Base-by-base conservation (phyloP, 2,888 invertebrate species). In the Heliothis peltigera region DNA sequence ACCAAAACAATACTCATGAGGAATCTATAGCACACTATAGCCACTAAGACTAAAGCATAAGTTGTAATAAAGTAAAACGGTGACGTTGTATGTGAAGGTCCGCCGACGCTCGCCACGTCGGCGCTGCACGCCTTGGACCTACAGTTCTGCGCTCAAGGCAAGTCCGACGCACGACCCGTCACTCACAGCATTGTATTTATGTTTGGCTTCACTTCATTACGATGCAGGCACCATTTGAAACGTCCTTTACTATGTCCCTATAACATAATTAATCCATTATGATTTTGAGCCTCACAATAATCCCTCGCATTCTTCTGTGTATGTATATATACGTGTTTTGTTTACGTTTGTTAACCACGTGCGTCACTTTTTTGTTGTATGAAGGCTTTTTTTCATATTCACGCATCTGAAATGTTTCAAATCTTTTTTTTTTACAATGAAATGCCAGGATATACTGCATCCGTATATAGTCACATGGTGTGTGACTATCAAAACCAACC, bases 131-230 rank as follows among this genome's bases (percentile, higher is more conserved):
- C 95, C 70, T 89, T 92, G 85, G 94, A 92, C 89, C 91, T 93
- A 69, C 93, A 92, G 89, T 94, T 92, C 91, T 92, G 92, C 92
- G 92, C 94, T 83, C 92, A 92, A 93, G 92, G 94, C 92, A 94
- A 92, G 93, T 94, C 58, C 52, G n/a, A 53, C 35, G 44, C 51
- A 62, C 47, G 28, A 48, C 55, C 42, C 57, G 10, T 55, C 61
- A 51, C 70, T 42, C 39, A 62, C 55, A 55, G 52, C 51, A 73
- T 77, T 58, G 28, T 61, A 51, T 52, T 54, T 59, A 47, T 72
- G 70, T 72, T 75, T 52, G 52, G 64, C 76, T 73, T 73, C 59
- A 63, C 59, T 58, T 70, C 32, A 21, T 62, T 39, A 51, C n/a
- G 35, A 19, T n/a, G 19, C 18, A 18, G 18, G 18, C 67, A 60